Evolutionary conservation across 2,888 invertebrate species (phyloP), one percentile per base, ranked within the genome.

Genomic region (Caenorhabditis plicata): DNA sequence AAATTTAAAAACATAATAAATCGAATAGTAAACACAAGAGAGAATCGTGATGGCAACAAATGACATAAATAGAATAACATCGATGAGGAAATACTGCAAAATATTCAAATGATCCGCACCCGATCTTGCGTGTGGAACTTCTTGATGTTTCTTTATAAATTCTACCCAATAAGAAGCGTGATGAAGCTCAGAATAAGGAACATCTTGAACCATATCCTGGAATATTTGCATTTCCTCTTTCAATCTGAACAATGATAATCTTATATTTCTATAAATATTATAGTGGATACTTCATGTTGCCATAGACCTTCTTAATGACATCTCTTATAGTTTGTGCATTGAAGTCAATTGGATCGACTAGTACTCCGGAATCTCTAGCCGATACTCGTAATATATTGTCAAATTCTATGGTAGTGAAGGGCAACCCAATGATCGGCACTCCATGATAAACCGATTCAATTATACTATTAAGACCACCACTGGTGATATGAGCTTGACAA

Each of bases 131-230:
- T 81, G 80, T 1, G 81, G 81, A 27, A 76, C 75, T 63, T 81
- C 81, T 40, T 77, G 76, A 49, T 81, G 81, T n/a, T 81, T 65
- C 39, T 79, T 72, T 50, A 81, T 81, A 65, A 81, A 81, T 49
- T 81, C 81, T 2, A 80, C 70, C 81, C 81, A 81, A 64, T 80
- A 81, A 5, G 80, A 78, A 23, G 81, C 75, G 50, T 81, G 79
- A 52, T 76, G 73, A 38, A 80, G 53, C 48, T 81, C 80, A 2
- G 79, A 78, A 60, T 77, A 81, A 1, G 80, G 80, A 11, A 81
- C 80, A 47, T 80, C 80, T 29, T 61, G 60, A 9, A 80, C 62
- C 77, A 80, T 74, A 50, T 80, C 80, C 68, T 78, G 70, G 71
- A 81, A 80, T 15, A 76, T 56, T 2, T 71, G 45, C 66, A 77